Evolutionary conservation across 2,888 invertebrate genomes (phyloP).

Genomic region (Arrhopalites spinosus): DNA sequence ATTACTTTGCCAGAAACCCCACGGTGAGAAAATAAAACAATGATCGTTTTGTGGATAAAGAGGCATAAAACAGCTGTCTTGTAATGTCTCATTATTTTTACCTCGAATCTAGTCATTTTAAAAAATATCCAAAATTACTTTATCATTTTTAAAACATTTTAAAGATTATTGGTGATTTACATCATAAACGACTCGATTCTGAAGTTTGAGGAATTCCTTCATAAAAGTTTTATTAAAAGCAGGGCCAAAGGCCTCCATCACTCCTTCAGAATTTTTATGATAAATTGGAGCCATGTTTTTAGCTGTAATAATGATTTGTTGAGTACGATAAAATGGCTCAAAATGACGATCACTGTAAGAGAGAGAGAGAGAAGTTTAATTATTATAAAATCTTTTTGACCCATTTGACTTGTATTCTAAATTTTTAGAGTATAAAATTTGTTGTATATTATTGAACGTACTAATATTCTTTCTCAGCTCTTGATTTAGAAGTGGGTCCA

Average conservation of each 20-base stretch:
- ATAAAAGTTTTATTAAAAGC: conserved; percentile 84
- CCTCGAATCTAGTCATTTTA: conserved; percentile 33
- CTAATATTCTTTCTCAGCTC: conserved; percentile 87
- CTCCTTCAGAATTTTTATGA: conserved; percentile 71
- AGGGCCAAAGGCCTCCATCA: conserved; percentile 74
- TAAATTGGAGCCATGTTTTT: conserved; percentile 57
- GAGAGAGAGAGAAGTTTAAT: too few relatives aligned
- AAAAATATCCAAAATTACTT: too few relatives aligned
- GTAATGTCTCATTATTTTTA: conserved; percentile 60
- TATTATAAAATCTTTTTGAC: too few relatives aligned
- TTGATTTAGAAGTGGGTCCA: conserved; percentile 80
- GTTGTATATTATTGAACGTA: too few relatives aligned
- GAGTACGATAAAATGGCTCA: conserved; percentile 91
- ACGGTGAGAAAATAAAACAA: conserved; percentile 86
- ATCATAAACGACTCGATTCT: conserved; percentile 68
- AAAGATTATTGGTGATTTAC: conserved; percentile 34
- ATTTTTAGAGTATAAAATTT: too few relatives aligned
- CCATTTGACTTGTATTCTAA: too few relatives aligned
- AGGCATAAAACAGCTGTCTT: conserved; percentile 92
- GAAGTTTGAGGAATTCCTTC: conserved; percentile 71
- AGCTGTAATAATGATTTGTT: conserved; percentile 80
- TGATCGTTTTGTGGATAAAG: conserved; percentile 71
- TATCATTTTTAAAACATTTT: too few relatives aligned
- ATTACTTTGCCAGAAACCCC: conserved; percentile 88
- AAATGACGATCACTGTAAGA: conserved; percentile 92